phyloP scores from a whole-genome alignment of 2,113 vertebrate genomes.

The Solea senegalensis region DNA sequence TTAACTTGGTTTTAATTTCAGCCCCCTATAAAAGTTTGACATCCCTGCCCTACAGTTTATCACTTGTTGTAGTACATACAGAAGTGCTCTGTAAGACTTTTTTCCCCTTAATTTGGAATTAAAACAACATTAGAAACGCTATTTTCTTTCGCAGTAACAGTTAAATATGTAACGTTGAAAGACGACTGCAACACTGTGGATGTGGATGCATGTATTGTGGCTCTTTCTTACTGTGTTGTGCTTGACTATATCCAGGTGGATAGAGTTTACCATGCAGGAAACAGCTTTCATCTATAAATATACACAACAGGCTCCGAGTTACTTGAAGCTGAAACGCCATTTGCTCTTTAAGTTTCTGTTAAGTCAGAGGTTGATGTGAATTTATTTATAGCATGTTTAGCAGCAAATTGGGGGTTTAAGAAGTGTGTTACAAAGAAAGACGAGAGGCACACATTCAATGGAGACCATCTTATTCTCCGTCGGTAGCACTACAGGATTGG shows the following conservation, averaged over 20 bases:
- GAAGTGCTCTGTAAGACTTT: too few relatives aligned
- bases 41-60: too few relatives aligned
- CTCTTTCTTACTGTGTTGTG: too few relatives aligned
- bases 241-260: not conserved
- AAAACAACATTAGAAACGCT: too few relatives aligned
- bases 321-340: conserved; percentile 35
- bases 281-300: conserved; percentile 49
- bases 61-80: too few relatives aligned
- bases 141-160: too few relatives aligned
- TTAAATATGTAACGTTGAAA: too few relatives aligned
- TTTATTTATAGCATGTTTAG: conserved; percentile 50
- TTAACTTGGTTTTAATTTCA: too few relatives aligned
- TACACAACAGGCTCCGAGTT: not conserved
- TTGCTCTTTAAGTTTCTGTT: conserved; percentile 43
- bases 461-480: conserved; percentile 19
- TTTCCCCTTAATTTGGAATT: too few relatives aligned
- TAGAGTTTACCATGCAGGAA: not conserved
- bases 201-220: not conserved
- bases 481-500: not conserved
- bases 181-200: too few relatives aligned
- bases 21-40: too few relatives aligned
- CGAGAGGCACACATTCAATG: conserved; percentile 34
- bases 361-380: conserved; percentile 29
- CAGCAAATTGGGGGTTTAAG: conserved; percentile 13
- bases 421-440: conserved; percentile 26